Evolutionary conservation across 2,113 vertebrate genomes (phyloP), one percentile per base, ranked within the genome.

Genomic region (Noctilio leporinus): DNA sequence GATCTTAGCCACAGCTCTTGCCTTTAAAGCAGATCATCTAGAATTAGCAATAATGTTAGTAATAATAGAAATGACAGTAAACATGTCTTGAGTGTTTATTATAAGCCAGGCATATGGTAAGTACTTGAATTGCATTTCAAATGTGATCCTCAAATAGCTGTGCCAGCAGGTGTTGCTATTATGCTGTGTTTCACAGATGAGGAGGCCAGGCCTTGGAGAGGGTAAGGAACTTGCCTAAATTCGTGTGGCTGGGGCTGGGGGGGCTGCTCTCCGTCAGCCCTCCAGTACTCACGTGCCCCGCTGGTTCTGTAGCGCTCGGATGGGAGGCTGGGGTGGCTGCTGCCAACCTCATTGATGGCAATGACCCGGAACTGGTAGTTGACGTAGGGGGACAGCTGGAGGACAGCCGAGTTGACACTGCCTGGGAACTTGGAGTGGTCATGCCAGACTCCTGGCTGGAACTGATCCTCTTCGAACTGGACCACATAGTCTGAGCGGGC

Each of bases 281-380:
- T 35, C 4, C 0, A 45, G 26, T 94, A 99, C 99, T 99, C 97
- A 99, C 99, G 97, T 4, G 99, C 99, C 72, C 99, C 99, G 0
- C 98, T 99, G 95, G 99, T 99, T 97, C 99, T 98, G 97, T 99
- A 99, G 9, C 99, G 98, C 7, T 98, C 98, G 0, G 99, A 99
- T 0, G 99, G 98, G 4, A 30, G 22, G 73, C 99, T 99, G 86
- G 99, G 99, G 69, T 97, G 82, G 93, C 99, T 99, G 96, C 98
- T 99, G 88, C 99, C 99, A 51, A 99, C 99, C 0, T 99, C 98
- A 19, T 99, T 99, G 95, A 99, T 96, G 0, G 99, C 99, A 0
- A 99, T 99, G 80, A 99, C 99, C 26, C 99, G 98, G 97, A 99
- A 99, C 92, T 99, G 99, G 94, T 99, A 99, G 98, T 99, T 99